Evolutionary conservation across 2,888 invertebrate species (phyloP).

Genomic region (Diadegma fenestrale): DNA sequence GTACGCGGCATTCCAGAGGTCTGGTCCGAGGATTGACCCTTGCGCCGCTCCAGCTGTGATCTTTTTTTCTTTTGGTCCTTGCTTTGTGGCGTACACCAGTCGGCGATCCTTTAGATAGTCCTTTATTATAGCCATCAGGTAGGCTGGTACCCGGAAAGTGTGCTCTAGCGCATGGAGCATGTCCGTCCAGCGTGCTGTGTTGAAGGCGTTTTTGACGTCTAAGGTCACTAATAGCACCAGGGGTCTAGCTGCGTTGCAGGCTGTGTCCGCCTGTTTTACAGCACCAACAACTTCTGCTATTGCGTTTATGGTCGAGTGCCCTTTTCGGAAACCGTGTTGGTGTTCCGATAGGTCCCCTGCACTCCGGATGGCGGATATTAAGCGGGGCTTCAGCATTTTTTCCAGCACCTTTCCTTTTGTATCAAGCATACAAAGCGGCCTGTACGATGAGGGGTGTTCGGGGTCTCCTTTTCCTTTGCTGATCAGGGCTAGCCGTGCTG

Average conservation of each 20-base stretch:
- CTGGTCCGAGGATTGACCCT: constrained; percentile 26
- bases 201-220: too few species aligned
- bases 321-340: background rate
- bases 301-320: constrained; percentile 7
- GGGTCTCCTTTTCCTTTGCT: too few species aligned
- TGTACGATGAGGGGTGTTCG: constrained; percentile 59
- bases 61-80: background rate
- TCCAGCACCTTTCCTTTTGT: constrained; percentile 62
- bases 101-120: constrained; percentile 1
- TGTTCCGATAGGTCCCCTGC: constrained; percentile 61
- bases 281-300: background rate
- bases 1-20: constrained; percentile 38
- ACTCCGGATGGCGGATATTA: constrained; percentile 45
- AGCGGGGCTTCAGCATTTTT: constrained; percentile 63
- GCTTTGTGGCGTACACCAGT: constrained; percentile 1
- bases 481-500: too few species aligned
- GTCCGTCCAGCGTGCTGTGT: constrained; percentile 8
- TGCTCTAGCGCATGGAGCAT: background rate
- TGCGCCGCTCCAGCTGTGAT: constrained; percentile 37
- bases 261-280: too few species aligned
- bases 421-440: constrained; percentile 62
- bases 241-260: background rate
- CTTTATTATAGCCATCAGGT: background rate
- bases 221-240: constrained; percentile 1
- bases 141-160: background rate